phyloP scores from a whole-genome alignment of 2,113 vertebrate genomes.

The Salvelinus namaycush region DNA sequence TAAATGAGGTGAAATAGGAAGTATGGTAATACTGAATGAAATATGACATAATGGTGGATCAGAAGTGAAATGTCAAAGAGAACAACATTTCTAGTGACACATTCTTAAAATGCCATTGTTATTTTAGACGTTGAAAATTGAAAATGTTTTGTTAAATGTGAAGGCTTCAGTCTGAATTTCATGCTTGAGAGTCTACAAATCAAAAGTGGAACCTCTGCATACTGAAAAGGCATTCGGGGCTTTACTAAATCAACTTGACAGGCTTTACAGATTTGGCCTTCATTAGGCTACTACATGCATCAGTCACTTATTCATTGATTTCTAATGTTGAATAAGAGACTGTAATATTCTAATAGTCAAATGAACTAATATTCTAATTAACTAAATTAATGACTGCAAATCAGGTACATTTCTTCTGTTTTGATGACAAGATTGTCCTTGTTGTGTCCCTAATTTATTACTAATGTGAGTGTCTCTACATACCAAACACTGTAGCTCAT shows the following conservation, averaged over 20 bases:
- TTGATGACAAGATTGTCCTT: not conserved
- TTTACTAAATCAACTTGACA: slow-evolving; percentile 20
- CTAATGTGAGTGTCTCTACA: not conserved
- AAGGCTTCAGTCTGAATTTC: slow-evolving; percentile 12
- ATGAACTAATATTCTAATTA: not conserved
- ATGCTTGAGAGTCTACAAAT: slow-evolving; percentile 31
- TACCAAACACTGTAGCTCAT: not conserved
- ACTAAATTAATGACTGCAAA: not conserved
- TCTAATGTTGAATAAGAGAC: not conserved
- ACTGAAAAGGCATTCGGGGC: slow-evolving; percentile 1
- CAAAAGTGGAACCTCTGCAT: slow-evolving; percentile 30
- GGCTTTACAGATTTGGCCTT: slow-evolving; percentile 14
- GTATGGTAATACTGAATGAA: slow-evolving; percentile 31
- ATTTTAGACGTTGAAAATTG: not conserved
- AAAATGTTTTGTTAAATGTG: not conserved
- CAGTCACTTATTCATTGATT: not conserved
- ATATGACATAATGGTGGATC: slow-evolving; percentile 14
- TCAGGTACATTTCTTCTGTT: not conserved
- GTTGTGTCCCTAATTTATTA: not conserved
- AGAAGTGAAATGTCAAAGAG: slow-evolving; percentile 37
- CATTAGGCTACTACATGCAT: slow-evolving; percentile 3
- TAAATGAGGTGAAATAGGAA: not conserved
- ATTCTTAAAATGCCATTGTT: slow-evolving; percentile 13
- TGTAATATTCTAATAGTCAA: not conserved
- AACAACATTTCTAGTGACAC: slow-evolving; percentile 6